Conservation (phyloP, 1,140 invertebrate species). For the Plutomurus gul region DNA sequence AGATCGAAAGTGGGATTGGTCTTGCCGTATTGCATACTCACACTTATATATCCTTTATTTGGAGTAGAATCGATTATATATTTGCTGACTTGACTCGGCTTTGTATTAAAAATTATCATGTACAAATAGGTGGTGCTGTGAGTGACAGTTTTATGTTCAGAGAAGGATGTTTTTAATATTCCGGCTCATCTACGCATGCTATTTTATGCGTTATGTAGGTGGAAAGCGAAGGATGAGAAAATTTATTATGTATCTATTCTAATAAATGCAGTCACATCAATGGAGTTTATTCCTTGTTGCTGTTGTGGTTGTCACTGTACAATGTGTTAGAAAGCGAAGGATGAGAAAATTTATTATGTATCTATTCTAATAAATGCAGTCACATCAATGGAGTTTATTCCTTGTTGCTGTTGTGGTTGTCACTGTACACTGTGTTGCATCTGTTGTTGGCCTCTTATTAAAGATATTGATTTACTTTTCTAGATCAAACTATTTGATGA, state of each 20-base stretch:
- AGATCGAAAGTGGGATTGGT: background rate
- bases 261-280: background rate
- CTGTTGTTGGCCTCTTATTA: no score
- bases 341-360: background rate
- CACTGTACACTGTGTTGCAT: no score
- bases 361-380: background rate
- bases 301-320: no score
- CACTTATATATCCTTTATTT: no score
- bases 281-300: background rate
- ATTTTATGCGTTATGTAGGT: background rate
- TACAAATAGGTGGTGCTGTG: no score
- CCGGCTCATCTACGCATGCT: background rate
- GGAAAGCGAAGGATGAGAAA: background rate
- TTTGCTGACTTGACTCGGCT: background rate
- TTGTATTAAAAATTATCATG: no score
- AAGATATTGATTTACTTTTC: no score
- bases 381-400: background rate
- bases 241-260: constrained; percentile 1
- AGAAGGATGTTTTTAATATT: background rate
- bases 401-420: no score
- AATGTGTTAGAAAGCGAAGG: background rate
- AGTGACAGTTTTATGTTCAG: background rate
- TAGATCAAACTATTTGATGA: no score
- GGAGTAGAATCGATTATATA: background rate
- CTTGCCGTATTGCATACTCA: background rate